Evolutionary conservation across 2,797 vertebrate species (phyloP).

Genomic region (Prionace glauca): DNA sequence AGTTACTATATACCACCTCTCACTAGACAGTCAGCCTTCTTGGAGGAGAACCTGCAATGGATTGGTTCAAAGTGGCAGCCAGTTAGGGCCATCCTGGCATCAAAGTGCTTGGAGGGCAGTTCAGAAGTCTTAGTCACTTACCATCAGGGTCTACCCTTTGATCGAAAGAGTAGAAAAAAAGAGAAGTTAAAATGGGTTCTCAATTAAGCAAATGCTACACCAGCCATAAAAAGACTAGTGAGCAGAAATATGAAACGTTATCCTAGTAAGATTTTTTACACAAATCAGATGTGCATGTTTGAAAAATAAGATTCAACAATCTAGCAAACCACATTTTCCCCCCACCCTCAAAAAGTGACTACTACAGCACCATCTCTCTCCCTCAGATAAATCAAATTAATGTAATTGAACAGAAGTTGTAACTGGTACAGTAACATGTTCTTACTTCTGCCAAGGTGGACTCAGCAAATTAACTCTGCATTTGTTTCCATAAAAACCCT

Average conservation of each 20-base stretch:
- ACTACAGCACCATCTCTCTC: neutral
- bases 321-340: neutral
- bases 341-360: neutral
- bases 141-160: constrained; percentile 78
- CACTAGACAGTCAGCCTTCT: constrained; percentile 68
- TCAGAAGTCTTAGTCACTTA: constrained; percentile 78
- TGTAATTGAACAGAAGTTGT: neutral
- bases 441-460: neutral
- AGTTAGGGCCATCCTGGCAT: constrained; percentile 62
- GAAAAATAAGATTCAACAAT: constrained; percentile 5
- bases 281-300: constrained; percentile 6
- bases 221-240: constrained; percentile 63
- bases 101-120: constrained; percentile 69
- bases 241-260: constrained; percentile 57
- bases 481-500: neutral
- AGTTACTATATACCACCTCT: constrained; percentile 69
- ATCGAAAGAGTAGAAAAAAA: constrained; percentile 77
- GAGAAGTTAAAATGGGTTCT: constrained; percentile 75
- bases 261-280: constrained; percentile 8
- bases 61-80: constrained; percentile 71
- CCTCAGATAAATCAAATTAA: neutral
- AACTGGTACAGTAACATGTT: neutral
- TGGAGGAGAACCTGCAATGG: constrained; percentile 68
- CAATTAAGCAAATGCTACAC: constrained; percentile 58
- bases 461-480: neutral